These are phyloP conservation scores for Loripinus fragilis DNA, from an alignment of 2,888 invertebrate genomes.

Conservation along the genomic window DNA sequence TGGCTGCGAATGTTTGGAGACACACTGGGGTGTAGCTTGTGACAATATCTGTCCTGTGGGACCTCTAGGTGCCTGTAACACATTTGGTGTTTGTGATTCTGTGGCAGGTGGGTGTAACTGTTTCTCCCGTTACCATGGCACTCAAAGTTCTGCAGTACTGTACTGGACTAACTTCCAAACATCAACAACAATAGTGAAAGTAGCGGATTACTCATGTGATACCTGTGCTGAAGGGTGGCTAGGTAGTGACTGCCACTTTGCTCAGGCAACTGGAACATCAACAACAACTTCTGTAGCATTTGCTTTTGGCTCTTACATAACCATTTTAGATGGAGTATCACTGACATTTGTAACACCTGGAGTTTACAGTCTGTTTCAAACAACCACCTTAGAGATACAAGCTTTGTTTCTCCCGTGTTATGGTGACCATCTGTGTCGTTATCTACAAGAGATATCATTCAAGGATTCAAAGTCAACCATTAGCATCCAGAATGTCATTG, in stretches of 20 bases:
- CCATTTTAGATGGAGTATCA: slow-evolving; percentile 62
- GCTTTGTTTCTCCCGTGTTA: slow-evolving; percentile 66
- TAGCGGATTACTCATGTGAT: slow-evolving; percentile 60
- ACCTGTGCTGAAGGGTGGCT: slow-evolving; percentile 67
- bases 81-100: slow-evolving; percentile 58
- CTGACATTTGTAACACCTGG: slow-evolving; percentile 57
- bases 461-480: slow-evolving; percentile 31
- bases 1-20: slow-evolving; percentile 61
- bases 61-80: slow-evolving; percentile 59
- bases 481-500: slow-evolving; percentile 41
- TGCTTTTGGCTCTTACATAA: slow-evolving; percentile 62
- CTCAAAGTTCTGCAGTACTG: slow-evolving; percentile 27
- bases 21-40: slow-evolving; percentile 67
- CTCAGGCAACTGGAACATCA: slow-evolving; percentile 35
- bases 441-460: slow-evolving; percentile 58
- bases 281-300: slow-evolving; percentile 43
- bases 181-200: slow-evolving; percentile 8
- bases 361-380: slow-evolving; percentile 51
- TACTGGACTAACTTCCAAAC: slow-evolving; percentile 59
- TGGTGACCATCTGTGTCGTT: slow-evolving; percentile 55
- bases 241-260: slow-evolving; percentile 66
- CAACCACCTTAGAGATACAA: slow-evolving; percentile 53
- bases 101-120: slow-evolving; percentile 61
- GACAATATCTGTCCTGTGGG: slow-evolving; percentile 60
- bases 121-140: slow-evolving; percentile 59